A percentile compares a stretch with the other conserved stretches of the same genome.
These are phyloP conservation scores for Drosophila melanosoma DNA, from an alignment of 2,888 invertebrate species.

Conservation along the genomic window DNA sequence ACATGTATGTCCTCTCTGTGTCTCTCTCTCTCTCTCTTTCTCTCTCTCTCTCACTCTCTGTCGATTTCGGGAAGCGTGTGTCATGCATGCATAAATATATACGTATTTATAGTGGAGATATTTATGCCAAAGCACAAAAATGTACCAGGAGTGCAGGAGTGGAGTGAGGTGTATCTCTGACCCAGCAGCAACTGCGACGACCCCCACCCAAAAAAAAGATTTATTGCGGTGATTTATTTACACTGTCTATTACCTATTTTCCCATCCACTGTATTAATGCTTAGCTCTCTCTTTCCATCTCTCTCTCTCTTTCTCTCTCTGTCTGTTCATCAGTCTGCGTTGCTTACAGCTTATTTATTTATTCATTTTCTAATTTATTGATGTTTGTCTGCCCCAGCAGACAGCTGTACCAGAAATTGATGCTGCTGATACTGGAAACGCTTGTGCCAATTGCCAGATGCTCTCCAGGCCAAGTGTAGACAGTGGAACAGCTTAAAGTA, in stretches of 20 bases:
- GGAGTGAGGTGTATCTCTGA: conserved; percentile 11
- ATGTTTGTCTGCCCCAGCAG: conserved; percentile 77
- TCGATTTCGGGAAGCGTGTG: conserved; percentile 61
- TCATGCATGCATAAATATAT: conserved; percentile 79
- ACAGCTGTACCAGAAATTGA: conserved; percentile 33
- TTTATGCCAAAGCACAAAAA: conserved; percentile 72
- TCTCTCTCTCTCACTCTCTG: not conserved
- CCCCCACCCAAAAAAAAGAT: conserved; percentile 56
- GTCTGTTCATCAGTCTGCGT: conserved; percentile 41
- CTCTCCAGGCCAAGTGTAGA: conserved; percentile 25
- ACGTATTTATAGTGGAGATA: conserved; percentile 72
- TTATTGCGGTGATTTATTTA: conserved; percentile 79
- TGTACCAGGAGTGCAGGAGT: conserved; percentile 41
- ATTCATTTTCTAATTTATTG: conserved; percentile 82
- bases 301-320: conserved; percentile 10
- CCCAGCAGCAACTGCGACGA: conserved; percentile 63
- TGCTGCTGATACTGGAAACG: conserved; percentile 31
- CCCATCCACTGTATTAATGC: conserved; percentile 31
- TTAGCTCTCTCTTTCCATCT: not conserved
- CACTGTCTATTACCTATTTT: conserved; percentile 48
- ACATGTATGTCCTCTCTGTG: not conserved
- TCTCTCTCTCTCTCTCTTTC: accelerated
- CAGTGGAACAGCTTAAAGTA: conserved; percentile 23
- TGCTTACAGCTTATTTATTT: conserved; percentile 77
- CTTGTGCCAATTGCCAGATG: conserved; percentile 56